Evolutionary conservation across 2,113 vertebrate genomes (phyloP), one percentile per base, ranked within the genome.

Genomic region (Triplophysa siluroides): DNA sequence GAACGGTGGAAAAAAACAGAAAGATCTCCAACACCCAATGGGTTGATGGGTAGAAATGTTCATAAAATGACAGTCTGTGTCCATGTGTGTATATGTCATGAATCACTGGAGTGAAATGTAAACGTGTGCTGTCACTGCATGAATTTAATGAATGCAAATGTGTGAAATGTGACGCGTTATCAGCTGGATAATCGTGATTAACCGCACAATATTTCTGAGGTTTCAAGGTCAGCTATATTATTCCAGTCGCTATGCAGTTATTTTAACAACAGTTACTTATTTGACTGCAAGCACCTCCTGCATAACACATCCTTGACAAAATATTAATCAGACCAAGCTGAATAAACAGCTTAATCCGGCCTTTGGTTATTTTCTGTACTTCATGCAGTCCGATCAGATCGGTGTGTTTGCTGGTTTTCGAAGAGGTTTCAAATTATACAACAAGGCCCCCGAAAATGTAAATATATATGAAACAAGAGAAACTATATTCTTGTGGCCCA

Each of bases 211-310:
- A 73, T 58, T 47, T 77, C 65, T 85, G 77, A 82, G 76, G 43
- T 70, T 83, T 88, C 82, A 92, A 89, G 86, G 90, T 87, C 85
- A 81, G 41, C 71, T 16, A 8, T 29, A 38, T 9, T 19, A n/a
- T 29, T 4, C 43, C 66, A 56, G 29, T 24, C 9, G 23, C 60
- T 58, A 23, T 26, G 52, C 58, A 70, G 76, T 71, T 63, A 77
- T 45, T 60, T 86, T 82, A 84, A 88, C 89, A 87, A 87, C 77
- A 85, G 85, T 61, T 74, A 74, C 56, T 16, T 12, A 13, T 58
- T 9, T 41, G 11, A 38, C 50, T 61, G 29, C 64, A 74, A 45
- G 58, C 33, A 38, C 33, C 33, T 0, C 7, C 33, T 8, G 5
- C 11, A 45, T 45, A 45, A 45, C 67, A 73, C 67, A 50, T 68